phyloP scores from a whole-genome alignment of 2,797 vertebrate species.

The Falco novaeseelandiae region DNA sequence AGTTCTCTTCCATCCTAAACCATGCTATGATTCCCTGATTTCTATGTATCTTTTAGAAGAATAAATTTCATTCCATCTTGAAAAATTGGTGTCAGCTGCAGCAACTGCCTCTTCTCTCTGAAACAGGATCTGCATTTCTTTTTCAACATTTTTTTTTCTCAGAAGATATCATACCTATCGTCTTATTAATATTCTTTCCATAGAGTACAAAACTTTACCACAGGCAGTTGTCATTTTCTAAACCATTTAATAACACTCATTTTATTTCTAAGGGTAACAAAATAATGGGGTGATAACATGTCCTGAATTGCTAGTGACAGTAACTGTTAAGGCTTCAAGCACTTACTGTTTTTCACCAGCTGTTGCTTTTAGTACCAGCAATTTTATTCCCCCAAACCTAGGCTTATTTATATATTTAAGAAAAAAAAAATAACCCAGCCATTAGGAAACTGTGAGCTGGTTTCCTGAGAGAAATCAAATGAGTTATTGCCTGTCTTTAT shows the following conservation, averaged over 20 bases:
- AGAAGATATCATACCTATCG: neutral
- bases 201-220: neutral
- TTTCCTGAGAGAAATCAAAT: neutral
- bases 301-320: slow-evolving; percentile 24
- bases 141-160: neutral
- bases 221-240: neutral
- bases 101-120: neutral
- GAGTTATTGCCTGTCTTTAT: neutral
- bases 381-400: neutral
- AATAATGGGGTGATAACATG: slow-evolving; percentile 5
- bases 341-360: neutral
- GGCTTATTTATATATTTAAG: neutral
- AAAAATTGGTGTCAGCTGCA: neutral
- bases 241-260: slow-evolving; percentile 1
- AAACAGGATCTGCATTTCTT: neutral
- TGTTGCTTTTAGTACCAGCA: slow-evolving; percentile 14
- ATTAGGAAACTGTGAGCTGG: neutral
- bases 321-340: slow-evolving; percentile 1
- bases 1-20: neutral
- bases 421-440: neutral
- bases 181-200: neutral
- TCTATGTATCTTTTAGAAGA: neutral
- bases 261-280: slow-evolving; percentile 20
- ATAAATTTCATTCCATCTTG: neutral
- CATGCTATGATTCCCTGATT: neutral